Conservation (phyloP, 2,888 invertebrate species). For the Erebia aethiops region DNA sequence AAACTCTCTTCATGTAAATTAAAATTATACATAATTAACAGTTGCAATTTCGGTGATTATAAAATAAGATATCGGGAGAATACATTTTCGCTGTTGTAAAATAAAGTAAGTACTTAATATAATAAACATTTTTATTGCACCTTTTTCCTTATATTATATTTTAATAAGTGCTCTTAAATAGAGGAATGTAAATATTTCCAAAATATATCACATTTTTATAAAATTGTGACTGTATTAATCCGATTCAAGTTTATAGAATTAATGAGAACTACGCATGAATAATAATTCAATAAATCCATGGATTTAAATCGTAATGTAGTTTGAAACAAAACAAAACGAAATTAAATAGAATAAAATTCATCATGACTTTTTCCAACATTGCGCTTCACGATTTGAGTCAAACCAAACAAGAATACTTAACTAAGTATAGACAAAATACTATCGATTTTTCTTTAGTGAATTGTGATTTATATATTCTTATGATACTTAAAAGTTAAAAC, state of each 20-base stretch:
- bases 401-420: too few species aligned
- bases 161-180: slow-evolving; percentile 3
- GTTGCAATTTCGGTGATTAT: background rate
- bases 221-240: background rate
- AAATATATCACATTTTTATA: background rate
- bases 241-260: background rate
- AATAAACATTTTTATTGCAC: slow-evolving; percentile 25
- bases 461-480: too few species aligned
- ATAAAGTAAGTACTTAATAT: slow-evolving; percentile 54
- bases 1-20: background rate
- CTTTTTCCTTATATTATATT: slow-evolving; percentile 14
- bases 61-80: slow-evolving; percentile 4
- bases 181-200: slow-evolving; percentile 8
- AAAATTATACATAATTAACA: background rate
- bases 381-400: too few species aligned
- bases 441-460: too few species aligned
- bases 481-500: too few species aligned
- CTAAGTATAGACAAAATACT: too few species aligned
- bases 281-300: too few species aligned
- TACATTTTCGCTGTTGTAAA: slow-evolving; percentile 56
- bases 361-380: too few species aligned
- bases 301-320: too few species aligned
- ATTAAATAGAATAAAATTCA: too few species aligned
- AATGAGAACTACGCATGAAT: too few species aligned
- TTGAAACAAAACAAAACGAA: too few species aligned